Percentiles rank a stretch among this genome's conserved stretches.
Evolutionary conservation across 2,888 invertebrate genomes (phyloP).

Genomic region (Plagiodera versicolora): DNA sequence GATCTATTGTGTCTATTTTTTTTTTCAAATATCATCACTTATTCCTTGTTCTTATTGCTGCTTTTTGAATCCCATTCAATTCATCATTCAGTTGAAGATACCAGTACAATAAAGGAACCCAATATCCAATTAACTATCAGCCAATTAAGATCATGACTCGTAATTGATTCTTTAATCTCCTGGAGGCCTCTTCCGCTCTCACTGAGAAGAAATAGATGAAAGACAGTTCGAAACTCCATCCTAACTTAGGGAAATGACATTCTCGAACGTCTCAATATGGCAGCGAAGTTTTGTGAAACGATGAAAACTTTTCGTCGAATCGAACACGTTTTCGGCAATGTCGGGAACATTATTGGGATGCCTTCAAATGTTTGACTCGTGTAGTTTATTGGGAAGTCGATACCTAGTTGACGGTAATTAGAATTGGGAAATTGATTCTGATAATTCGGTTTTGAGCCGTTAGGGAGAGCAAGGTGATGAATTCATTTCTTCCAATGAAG

Average conservation of each 20-base stretch:
- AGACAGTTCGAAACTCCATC: neutral
- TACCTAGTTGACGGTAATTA: neutral
- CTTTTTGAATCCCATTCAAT: too few relatives aligned
- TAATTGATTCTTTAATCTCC: neutral
- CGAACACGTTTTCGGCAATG: neutral
- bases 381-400: neutral
- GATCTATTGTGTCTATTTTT: too few relatives aligned
- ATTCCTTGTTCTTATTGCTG: too few relatives aligned
- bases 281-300: constrained; percentile 1
- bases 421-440: neutral
- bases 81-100: too few relatives aligned
- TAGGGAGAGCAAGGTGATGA: neutral
- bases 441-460: neutral
- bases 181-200: neutral
- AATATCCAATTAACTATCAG: too few relatives aligned
- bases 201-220: neutral
- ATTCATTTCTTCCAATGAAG: too few relatives aligned
- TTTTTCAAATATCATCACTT: too few relatives aligned
- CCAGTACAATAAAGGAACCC: too few relatives aligned
- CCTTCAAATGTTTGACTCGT: neutral
- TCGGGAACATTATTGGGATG: neutral
- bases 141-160: neutral
- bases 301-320: neutral
- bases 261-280: constrained; percentile 9
- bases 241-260: constrained; percentile 10